Conservation (phyloP, 2,113 vertebrate genomes). For the Charadrius vociferus region DNA sequence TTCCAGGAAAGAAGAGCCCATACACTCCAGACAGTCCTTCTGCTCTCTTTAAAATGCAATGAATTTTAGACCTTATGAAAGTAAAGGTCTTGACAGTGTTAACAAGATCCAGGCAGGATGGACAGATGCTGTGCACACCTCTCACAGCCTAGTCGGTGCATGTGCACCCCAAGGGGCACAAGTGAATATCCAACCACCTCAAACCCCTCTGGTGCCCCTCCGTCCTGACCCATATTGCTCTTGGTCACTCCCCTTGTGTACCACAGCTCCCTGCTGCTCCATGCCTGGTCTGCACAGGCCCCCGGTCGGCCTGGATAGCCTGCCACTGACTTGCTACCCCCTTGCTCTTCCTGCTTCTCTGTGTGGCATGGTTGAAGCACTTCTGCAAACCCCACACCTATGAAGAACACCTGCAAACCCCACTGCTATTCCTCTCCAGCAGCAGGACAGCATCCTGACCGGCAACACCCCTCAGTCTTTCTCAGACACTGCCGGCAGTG, state of each 20-base stretch:
- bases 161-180: background rate
- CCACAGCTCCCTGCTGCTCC: background rate
- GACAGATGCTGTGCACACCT: background rate
- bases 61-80: slow-evolving; percentile 45
- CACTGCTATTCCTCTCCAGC: background rate
- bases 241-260: background rate
- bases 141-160: background rate
- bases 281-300: background rate
- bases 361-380: background rate
- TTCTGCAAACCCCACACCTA: background rate
- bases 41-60: slow-evolving; percentile 46
- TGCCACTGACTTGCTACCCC: background rate
- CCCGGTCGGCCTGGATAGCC: background rate
- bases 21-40: slow-evolving; percentile 67
- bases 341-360: background rate
- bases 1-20: slow-evolving; percentile 59
- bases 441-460: background rate
- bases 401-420: background rate
- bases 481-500: background rate
- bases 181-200: background rate
- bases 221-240: background rate
- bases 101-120: slow-evolving; percentile 9
- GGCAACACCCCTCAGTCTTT: background rate
- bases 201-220: background rate
- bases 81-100: background rate